These are phyloP conservation scores for Hippolais icterina DNA, from an alignment of 2,113 vertebrate species.

Conservation along the genomic window DNA sequence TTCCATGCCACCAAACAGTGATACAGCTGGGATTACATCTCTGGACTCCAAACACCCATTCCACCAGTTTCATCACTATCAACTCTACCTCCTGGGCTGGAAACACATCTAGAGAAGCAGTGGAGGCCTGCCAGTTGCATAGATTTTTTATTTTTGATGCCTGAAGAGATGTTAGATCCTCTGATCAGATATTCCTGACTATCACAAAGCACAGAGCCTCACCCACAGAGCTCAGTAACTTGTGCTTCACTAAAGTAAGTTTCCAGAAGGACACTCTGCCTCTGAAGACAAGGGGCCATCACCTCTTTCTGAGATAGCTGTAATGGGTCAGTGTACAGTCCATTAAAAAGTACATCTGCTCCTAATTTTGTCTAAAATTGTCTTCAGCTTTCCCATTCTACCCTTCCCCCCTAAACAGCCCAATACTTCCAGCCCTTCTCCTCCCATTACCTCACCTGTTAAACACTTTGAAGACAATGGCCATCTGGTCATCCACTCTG, in stretches of 20 bases:
- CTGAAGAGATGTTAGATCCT: neutral
- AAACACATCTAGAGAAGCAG: neutral
- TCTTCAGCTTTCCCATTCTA: neutral
- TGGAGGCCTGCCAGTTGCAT: neutral
- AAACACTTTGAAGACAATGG: constrained; percentile 93
- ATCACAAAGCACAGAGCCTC: neutral
- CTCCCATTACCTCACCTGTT: constrained; percentile 79
- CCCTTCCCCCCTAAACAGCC: neutral
- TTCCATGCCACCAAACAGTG: neutral
- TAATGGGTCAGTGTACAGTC: neutral
- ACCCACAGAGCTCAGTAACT: neutral
- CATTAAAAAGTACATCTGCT: neutral
- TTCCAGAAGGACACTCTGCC: neutral
- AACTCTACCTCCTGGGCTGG: neutral
- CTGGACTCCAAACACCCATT: neutral
- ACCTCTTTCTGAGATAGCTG: neutral
- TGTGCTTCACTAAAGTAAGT: neutral
- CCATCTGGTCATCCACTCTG: constrained; percentile 87
- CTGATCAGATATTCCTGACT: neutral
- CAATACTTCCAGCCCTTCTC: neutral
- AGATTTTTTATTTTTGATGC: neutral
- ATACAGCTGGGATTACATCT: neutral
- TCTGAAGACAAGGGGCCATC: neutral
- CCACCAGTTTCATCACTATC: neutral
- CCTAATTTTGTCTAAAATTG: neutral